Evolutionary conservation across 2,113 vertebrate genomes (phyloP).

Genomic region (Pan troglodytes): NHGRI_mPanTro3-v2.1_pri NC_072417.2:92485001-92485500

Average conservation of each 20-base stretch:
- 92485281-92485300: accelerated
- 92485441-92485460: background rate
- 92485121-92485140: background rate
- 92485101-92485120: background rate
- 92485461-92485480: accelerated
- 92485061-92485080: background rate
- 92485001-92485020: background rate
- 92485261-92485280: background rate
- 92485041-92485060: background rate
- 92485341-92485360: background rate
- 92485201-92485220: background rate
- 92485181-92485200: background rate
- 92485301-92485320: background rate
- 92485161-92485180: background rate
- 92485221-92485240: background rate
- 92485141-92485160: background rate
- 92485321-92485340: background rate
- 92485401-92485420: background rate
- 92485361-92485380: background rate
- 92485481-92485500: accelerated
- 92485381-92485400: background rate
- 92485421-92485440: background rate
- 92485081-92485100: conserved; percentile 27
- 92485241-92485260: background rate
- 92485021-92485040: too few relatives aligned